Evolutionary conservation across 2,888 invertebrate genomes (phyloP), one percentile per base, ranked within the genome.

Genomic region (Sthenelais limicola): DNA sequence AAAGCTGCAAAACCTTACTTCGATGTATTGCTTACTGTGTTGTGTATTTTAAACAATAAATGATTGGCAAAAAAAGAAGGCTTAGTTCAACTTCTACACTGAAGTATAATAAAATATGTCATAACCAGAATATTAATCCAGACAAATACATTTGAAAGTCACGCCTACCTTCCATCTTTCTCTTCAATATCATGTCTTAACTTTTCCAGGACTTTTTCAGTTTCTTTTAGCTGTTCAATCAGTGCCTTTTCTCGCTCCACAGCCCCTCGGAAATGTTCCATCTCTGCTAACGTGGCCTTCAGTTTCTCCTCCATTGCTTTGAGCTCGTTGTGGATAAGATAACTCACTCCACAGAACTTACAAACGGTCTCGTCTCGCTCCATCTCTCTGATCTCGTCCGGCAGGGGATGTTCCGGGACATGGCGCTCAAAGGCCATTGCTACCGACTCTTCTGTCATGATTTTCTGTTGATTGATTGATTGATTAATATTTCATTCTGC

Each of bases 261-360:
- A 35, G 38, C 35, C n/a, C 77, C 77, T 21, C 35, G 35, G 38
- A 56, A 74, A 30, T 38, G 51, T 35, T 71, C 68, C 32, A 77
- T 68, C 56, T 75, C 72, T 28, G 72, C 66, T 38, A 74, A 54
- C 15, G 54, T 52, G 12, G 66, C 68, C 33, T 58, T 58, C 26
- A 87, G 73, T 74, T 83, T 85, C 35, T 85, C 85, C 73, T 88
- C 87, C 68, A 88, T 75, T 5, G 82, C 82, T 77, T 88, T 88
- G 15, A 88, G 87, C 70, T 88, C 88, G 77, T 83, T 86, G 77
- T 88, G 88, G 58, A 88, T 88, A n/a, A 88, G 81, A 72, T 88
- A 88, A 73, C 87, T 87, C 0, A 88, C 86, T 3, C 88, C 88
- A 80, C 88, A 88, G 76, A 85, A 88, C 74, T 85, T 81, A 74